Percentiles rank a stretch among this genome's conserved stretches.
These are phyloP conservation scores for Paraplagusia blochii DNA, from an alignment of 2,113 vertebrate species.

Conservation along the genomic window DNA sequence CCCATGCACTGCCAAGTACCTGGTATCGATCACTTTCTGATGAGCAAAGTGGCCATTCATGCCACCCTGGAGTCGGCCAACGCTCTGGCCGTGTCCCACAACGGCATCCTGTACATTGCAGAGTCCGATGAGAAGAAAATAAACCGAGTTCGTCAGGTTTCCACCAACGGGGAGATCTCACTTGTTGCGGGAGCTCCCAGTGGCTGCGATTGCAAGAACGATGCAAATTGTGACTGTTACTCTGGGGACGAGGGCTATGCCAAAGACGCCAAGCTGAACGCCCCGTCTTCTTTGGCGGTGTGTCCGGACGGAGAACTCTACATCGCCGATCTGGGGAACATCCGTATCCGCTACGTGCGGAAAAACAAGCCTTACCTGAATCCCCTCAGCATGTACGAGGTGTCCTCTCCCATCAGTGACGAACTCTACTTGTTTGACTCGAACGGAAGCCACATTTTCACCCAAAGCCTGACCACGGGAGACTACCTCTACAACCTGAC, in stretches of 20 bases:
- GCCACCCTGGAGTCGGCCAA: slow-evolving; percentile 94
- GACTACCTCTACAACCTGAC: slow-evolving; percentile 96
- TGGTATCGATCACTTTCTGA: slow-evolving; percentile 93
- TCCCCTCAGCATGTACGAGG: slow-evolving; percentile 91
- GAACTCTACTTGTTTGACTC: slow-evolving; percentile 96
- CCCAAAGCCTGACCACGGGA: slow-evolving; percentile 93
- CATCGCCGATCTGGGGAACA: slow-evolving; percentile 91
- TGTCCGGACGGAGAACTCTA: slow-evolving; percentile 94
- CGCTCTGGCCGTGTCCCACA: slow-evolving; percentile 90
- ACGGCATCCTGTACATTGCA: slow-evolving; percentile 88
- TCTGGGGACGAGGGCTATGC: slow-evolving; percentile 95
- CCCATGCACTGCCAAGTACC: slow-evolving; percentile 99
- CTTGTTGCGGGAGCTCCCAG: slow-evolving; percentile 91
- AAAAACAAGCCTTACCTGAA: slow-evolving; percentile 93
- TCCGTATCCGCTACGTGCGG: slow-evolving; percentile 92
- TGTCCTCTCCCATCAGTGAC: slow-evolving; percentile 93
- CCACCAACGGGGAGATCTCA: slow-evolving; percentile 92
- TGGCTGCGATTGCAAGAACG: slow-evolving; percentile 96
- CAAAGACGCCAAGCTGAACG: slow-evolving; percentile 93
- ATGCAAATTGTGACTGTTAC: slow-evolving; percentile 97
- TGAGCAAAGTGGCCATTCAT: slow-evolving; percentile 92
- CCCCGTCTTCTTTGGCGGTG: slow-evolving; percentile 88
- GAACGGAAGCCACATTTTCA: slow-evolving; percentile 92
- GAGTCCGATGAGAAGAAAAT: slow-evolving; percentile 98
- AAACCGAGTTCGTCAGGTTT: slow-evolving; percentile 93